Evolutionary conservation across 2,888 invertebrate genomes (phyloP).

Genomic region (Cataglyphis albicans): DNA sequence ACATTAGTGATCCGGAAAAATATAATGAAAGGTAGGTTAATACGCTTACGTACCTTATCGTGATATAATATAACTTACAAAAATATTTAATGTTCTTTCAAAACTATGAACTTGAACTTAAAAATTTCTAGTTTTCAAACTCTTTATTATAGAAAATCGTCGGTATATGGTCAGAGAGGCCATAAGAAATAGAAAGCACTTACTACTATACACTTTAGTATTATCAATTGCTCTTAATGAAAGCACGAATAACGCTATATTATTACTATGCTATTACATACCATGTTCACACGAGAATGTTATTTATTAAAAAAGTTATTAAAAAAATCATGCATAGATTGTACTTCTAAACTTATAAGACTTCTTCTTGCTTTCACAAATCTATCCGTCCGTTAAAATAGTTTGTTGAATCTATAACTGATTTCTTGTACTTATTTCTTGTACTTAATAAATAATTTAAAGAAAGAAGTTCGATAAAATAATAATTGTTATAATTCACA

Average conservation of each 20-base stretch:
- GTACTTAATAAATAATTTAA: conserved; percentile 11
- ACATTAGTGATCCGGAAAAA: background rate
- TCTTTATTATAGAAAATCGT: conserved; percentile 46
- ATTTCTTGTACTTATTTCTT: background rate
- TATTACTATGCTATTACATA: conserved; percentile 60
- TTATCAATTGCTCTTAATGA: conserved; percentile 49
- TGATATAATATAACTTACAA: conserved; percentile 5
- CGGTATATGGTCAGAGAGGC: conserved; percentile 10
- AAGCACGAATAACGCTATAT: conserved; percentile 32
- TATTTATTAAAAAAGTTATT: background rate
- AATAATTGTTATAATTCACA: background rate
- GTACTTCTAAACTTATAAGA: conserved; percentile 59
- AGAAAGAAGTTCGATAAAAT: background rate
- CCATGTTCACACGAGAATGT: conserved; percentile 68
- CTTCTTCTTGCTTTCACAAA: conserved; percentile 72
- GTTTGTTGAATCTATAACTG: conserved; percentile 13
- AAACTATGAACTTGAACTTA: background rate
- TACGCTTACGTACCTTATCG: background rate
- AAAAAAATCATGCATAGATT: conserved; percentile 59
- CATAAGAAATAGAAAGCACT: conserved; percentile 26
- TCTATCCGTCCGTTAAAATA: conserved; percentile 77
- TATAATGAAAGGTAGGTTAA: conserved; percentile 20
- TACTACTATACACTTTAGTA: conserved; percentile 48
- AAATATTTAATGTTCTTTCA: conserved; percentile 28
- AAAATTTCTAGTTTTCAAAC: conserved; percentile 44